A percentile compares a stretch with the other conserved stretches of the same genome.
Conservation (phyloP, 2,888 invertebrate genomes). For the Macaria notata region DNA sequence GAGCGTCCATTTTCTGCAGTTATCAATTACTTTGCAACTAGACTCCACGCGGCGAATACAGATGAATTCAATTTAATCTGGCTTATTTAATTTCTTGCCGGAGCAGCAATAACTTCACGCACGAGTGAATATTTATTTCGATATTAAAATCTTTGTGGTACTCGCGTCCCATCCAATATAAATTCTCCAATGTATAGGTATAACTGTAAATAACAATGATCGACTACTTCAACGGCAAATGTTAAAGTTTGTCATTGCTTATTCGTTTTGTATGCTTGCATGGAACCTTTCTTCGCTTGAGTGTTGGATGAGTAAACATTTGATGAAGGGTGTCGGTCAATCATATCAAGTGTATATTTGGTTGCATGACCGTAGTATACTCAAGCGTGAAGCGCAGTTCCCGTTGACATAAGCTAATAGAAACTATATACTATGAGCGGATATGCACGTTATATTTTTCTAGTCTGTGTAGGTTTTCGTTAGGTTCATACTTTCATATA, state of each 20-base stretch:
- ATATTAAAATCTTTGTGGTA: slow-evolving; percentile 16
- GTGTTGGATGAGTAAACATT: slow-evolving; percentile 36
- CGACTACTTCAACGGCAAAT: slow-evolving; percentile 11
- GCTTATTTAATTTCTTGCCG: slow-evolving; percentile 28
- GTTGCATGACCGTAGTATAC: slow-evolving; percentile 2
- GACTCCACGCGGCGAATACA: slow-evolving; percentile 9
- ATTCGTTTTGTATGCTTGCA: slow-evolving; percentile 15
- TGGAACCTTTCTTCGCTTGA: slow-evolving; percentile 22
- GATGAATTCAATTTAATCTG: slow-evolving; percentile 13
- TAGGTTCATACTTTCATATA: too few species aligned
- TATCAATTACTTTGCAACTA: slow-evolving; percentile 42
- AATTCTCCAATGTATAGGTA: slow-evolving; percentile 14
- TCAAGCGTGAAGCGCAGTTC: slow-evolving; percentile 1
- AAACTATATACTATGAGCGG: too few species aligned
- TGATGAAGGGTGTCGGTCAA: slow-evolving; percentile 30
- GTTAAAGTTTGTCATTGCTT: slow-evolving; percentile 20
- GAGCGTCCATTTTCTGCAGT: slow-evolving; percentile 39
- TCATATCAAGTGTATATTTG: slow-evolving; percentile 30
- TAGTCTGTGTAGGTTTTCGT: too few species aligned
- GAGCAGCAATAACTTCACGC: slow-evolving; percentile 23
- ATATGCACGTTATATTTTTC: too few species aligned
- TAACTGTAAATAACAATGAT: slow-evolving; percentile 21
- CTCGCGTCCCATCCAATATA: slow-evolving; percentile 6
- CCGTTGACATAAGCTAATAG: not conserved
- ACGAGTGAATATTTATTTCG: slow-evolving; percentile 18